Evolutionary conservation across 2,888 invertebrate genomes (phyloP).

Genomic region (Andrena praecox): DNA sequence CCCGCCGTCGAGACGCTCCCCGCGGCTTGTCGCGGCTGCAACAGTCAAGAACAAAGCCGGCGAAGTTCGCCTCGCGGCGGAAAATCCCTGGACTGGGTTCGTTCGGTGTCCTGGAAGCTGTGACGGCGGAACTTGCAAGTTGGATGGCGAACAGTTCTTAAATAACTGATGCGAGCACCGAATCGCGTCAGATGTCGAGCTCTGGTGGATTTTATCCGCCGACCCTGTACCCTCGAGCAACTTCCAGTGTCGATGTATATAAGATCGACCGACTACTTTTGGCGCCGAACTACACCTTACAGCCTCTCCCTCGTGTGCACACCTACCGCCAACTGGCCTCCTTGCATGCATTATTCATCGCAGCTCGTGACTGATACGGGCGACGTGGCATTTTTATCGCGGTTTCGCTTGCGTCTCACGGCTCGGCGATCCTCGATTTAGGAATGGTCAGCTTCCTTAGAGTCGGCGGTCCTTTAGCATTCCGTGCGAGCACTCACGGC

Average conservation of each 20-base stretch:
- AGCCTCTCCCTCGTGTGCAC: slow-evolving; percentile 18
- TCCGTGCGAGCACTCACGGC: neutral
- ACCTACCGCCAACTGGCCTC: slow-evolving; percentile 9
- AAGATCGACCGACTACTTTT: slow-evolving; percentile 40
- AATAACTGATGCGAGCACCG: slow-evolving; percentile 40
- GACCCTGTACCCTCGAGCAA: slow-evolving; percentile 23
- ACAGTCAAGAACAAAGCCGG: neutral
- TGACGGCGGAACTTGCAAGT: neutral
- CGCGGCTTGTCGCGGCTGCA: neutral
- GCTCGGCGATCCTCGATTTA: slow-evolving; percentile 63
- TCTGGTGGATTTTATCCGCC: slow-evolving; percentile 63
- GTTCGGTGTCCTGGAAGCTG: neutral
- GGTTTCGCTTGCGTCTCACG: slow-evolving; percentile 74
- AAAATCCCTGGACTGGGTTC: neutral
- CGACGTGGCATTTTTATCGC: slow-evolving; percentile 80
- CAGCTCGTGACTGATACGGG: slow-evolving; percentile 81
- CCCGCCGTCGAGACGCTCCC: neutral
- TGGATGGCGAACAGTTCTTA: slow-evolving; percentile 36
- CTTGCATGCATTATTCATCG: slow-evolving; percentile 82
- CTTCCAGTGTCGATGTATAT: neutral
- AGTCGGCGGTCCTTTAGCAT: slow-evolving; percentile 1
- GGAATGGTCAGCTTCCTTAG: slow-evolving; percentile 36
- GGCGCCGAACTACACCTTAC: slow-evolving; percentile 38
- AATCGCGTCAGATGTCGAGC: slow-evolving; percentile 63
- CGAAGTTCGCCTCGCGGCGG: neutral